Evolutionary conservation across 2,113 vertebrate species (phyloP).

Genomic region (Urocynchramus pylzowi): DNA sequence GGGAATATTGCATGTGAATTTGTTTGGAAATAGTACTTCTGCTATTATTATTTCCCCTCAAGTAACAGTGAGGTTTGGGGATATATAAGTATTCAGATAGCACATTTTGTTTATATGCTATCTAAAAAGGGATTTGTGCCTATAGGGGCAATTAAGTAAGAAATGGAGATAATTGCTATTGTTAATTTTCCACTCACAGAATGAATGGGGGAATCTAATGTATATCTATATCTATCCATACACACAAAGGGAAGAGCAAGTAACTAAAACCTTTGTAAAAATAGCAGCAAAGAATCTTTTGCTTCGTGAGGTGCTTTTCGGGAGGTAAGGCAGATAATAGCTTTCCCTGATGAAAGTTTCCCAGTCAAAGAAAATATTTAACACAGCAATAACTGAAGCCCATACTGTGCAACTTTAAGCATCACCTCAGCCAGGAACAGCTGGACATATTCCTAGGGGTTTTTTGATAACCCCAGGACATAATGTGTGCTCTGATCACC

Average conservation of each 20-base stretch:
- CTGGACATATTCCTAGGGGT: neutral
- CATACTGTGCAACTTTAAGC: neutral
- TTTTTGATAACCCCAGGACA: slow-evolving; percentile 13
- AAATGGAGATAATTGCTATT: neutral
- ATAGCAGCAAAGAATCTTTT: neutral
- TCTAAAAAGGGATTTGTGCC: neutral
- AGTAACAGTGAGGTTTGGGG: neutral
- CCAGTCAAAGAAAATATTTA: neutral
- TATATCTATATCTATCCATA: neutral
- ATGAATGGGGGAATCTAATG: neutral
- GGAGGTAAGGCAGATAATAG: neutral
- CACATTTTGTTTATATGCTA: neutral
- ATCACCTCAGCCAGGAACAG: neutral
- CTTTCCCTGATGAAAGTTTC: neutral
- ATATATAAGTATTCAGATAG: neutral
- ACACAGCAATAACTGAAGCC: neutral
- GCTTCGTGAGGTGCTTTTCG: neutral
- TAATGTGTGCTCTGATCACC: neutral
- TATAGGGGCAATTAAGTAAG: neutral
- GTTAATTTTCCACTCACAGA: neutral
- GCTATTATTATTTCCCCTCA: neutral
- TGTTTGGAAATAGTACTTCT: neutral
- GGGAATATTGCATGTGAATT: neutral
- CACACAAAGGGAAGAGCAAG: neutral
- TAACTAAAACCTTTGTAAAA: neutral